Evolutionary conservation across 2,797 vertebrate genomes (phyloP), one percentile per base, ranked within the genome.

Genomic region (Sylvilagus floridanus): DNA sequence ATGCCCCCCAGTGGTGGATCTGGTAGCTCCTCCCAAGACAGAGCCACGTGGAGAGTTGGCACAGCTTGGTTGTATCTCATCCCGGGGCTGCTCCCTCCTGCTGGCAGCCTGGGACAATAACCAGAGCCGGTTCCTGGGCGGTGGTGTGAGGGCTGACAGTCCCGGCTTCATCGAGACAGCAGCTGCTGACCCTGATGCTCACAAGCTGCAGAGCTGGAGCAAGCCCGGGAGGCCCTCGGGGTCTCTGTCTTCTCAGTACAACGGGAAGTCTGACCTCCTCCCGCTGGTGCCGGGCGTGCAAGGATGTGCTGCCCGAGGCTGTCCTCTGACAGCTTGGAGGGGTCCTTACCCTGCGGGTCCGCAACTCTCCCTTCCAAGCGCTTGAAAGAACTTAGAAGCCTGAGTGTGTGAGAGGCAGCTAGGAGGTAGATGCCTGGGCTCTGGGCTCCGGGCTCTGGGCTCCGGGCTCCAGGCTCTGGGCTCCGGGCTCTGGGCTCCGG

Each of bases 281-380:
- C 42, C 24, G 4, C 54, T 6, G 22, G 7, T 13, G 13, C 10
- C 52, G 54, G 57, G 19, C 35, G 26, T 7, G 22, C 2, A 13
- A 71, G 9, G 10, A 10, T 4, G 4, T 1, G 0, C 12, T 8
- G 42, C 54, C 54, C 54, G 2, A 7, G 54, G 11, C 4, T 0
- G 11, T 8, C 50, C 3, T 7, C 6, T 17, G 3, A 69, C 17
- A 1, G 10, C 19, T 1, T 4, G 22, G 37, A 50, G 35, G 50
- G 82, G 7, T 24, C 50, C 84, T 82, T 14, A 35, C n/a, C 54
- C 19, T 14, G 2, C 54, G 83, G 84, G 28, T 19, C 11, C 17
- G 11, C n/a, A 30, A 63, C 22, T 47, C 60, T 37, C 4, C 11
- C 2, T 9, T 50, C 5, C 9, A 5, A 8, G 26, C 9, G 22